phyloP scores from a whole-genome alignment of 2,797 vertebrate genomes.

The Cichlasoma orientale region DNA sequence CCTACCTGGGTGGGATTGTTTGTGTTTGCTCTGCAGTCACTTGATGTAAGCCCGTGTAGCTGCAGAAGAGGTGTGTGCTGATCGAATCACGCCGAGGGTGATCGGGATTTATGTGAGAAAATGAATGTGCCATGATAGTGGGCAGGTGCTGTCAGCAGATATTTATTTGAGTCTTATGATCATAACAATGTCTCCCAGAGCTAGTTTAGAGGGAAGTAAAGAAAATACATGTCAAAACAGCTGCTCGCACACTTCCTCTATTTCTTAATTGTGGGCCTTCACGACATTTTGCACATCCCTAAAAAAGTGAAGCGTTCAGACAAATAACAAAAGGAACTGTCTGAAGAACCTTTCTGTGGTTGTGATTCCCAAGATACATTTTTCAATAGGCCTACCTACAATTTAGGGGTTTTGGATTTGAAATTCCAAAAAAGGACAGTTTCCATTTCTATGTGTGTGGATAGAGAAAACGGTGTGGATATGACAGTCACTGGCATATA shows the following conservation, averaged over 20 bases:
- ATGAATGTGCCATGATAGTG: conserved; percentile 12
- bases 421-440: too few relatives aligned
- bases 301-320: neutral
- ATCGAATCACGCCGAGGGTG: neutral
- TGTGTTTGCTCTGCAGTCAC: conserved; percentile 14
- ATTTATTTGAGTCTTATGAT: conserved; percentile 31
- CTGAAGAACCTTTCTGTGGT: neutral
- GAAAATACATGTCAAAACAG: neutral
- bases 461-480: too few relatives aligned
- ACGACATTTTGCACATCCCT: neutral
- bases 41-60: conserved; percentile 12
- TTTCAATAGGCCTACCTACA: too few relatives aligned
- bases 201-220: conserved; percentile 25
- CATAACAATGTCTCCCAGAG: conserved; percentile 3
- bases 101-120: conserved; percentile 27
- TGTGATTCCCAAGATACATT: neutral
- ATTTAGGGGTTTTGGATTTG: too few relatives aligned
- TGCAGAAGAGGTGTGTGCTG: neutral
- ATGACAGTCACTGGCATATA: too few relatives aligned
- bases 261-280: neutral
- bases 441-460: too few relatives aligned
- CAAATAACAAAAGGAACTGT: neutral
- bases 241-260: neutral
- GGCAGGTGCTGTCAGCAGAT: conserved; percentile 33
- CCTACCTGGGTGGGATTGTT: neutral